Evolutionary conservation across 2,113 vertebrate species (phyloP), one percentile per base, ranked within the genome.

Genomic region (Alces alces): DNA sequence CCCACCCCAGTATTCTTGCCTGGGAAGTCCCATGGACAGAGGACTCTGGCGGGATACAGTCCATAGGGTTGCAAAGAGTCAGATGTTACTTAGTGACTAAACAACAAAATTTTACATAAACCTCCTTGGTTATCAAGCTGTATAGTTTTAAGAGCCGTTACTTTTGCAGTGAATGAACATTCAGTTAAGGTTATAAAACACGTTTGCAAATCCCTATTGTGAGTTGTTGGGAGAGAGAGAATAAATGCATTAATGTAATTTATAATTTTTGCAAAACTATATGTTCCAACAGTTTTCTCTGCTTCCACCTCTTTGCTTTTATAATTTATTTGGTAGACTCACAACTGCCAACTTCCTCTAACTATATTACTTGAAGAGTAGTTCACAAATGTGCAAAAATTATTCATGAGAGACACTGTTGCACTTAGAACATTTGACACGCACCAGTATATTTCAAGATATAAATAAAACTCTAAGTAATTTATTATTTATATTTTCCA

Each of bases 391-490:
- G 2, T 91, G 12, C 33, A 95, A 23, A 73, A 79, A 39, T 95
- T 95, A 93, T 95, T 89, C 73, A 95, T 57, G 27, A 13, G 21
- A 96, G 10, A 21, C 3, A 55, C 33, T 86, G 47, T n/a, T 57
- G 3, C 45, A 23, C 47, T 91, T 80, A 89, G 28, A 43, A 90
- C 9, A 93, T 82, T 57, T 45, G 33, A 87, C 13, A 66, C 45
- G 4, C 21, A 91, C 17, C 36, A 89, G 10, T 64, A 61, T 83
- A 88, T 96, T 89, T 89, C n/a, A 95, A 95, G 92, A 57, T 96
- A 47, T 52, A 87, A 90, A 58, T 47, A 85, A 79, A 79, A 92
- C 21, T 55, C 61, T 64, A 94, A 50, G 8, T 28, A 50, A 79
- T 39, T 52, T 76, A 60, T 89, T 82, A 57, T 43, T 54, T 60